Percentiles rank a stretch among this genome's conserved stretches.
Evolutionary conservation across 2,888 invertebrate species (phyloP).

Genomic region (Chorisops tibialis): DNA sequence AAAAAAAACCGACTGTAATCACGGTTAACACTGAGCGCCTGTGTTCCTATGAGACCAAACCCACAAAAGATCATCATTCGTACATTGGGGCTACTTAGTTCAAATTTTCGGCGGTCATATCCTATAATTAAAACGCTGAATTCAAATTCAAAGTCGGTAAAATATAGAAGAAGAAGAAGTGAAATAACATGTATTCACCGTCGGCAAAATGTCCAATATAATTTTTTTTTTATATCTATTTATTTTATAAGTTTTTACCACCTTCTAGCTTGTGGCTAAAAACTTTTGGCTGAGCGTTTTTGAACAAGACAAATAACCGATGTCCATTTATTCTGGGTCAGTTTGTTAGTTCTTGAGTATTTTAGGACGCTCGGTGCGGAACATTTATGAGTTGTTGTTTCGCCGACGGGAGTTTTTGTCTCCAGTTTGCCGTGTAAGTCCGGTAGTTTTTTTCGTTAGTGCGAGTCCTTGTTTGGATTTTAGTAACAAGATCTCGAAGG

Average conservation of each 20-base stretch:
- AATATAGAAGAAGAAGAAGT: not conserved
- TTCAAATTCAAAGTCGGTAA: not conserved
- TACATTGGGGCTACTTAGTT: constrained; percentile 18
- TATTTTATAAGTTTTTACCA: constrained; percentile 3
- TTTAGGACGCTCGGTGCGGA: not conserved
- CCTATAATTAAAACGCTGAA: constrained; percentile 20
- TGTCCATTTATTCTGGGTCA: not conserved
- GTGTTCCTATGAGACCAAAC: not conserved
- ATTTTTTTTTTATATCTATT: too few species aligned
- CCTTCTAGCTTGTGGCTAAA: constrained; percentile 5
- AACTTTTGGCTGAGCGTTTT: not conserved
- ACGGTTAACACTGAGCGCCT: too few species aligned
- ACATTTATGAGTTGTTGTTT: constrained; percentile 11
- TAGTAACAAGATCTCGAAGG: constrained; percentile 14
- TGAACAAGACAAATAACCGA: constrained; percentile 10
- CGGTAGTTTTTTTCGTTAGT: constrained; percentile 20
- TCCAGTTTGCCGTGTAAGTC: constrained; percentile 33
- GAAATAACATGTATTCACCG: not conserved
- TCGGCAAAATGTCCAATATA: constrained; percentile 16
- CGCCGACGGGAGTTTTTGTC: constrained; percentile 32
- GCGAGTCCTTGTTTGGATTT: not conserved
- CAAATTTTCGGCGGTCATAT: constrained; percentile 7
- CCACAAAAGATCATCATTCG: constrained; percentile 13
- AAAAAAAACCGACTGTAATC: too few species aligned
- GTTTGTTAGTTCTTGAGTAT: not conserved